Base-by-base conservation (phyloP, 53 echinoderm and acorn worm species). In the Actinopyga echinites region DNA sequence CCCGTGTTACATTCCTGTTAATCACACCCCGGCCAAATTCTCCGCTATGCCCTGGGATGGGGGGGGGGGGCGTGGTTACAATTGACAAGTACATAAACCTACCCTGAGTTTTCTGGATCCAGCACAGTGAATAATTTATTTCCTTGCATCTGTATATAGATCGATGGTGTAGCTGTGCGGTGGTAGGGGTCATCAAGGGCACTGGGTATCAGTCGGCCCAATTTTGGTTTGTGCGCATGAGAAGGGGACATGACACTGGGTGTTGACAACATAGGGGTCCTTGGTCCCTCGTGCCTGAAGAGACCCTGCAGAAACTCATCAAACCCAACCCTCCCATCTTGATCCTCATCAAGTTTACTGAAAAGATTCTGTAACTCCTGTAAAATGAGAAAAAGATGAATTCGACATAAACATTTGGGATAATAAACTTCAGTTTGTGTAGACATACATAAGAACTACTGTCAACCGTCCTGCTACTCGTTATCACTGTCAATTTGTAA, bases 291-390 rank as follows among this genome's bases (percentile, higher is more conserved):
- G 29, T 94, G 94, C 12, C 90, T 74, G 78, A 97, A 97, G 32
- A 97, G 86, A 33, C 99, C 96, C 45, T 90, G 87, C 20, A 96
- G 84, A 84, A 96, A 96, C 82, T 96, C 93, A 59, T 96, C 88
- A 64, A 96, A 96, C n/a, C 96, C 88, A 4, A 96, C 96, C 43
- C 77, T 68, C 22, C 90, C 92, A 36, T 96, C 96, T 23, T 85
- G 65, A 79, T 96, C 93, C 17, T 87, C 92, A 54, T 96, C 96
- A 17, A 94, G 88, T 86, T 96, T 96, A 67, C 67, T 87, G 78
- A 93, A 95, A 15, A 95, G 89, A 56, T 95, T 95, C 52, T 84
- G 65, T 31, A 95, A 75, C 55, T 96, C 96, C 95, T 95, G 59
- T n/a, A 45, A 62, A 32, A 78, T 6, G 49, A 49, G 15, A 8